Conservation (phyloP, 2,888 invertebrate species). For the Stenchaetothrips biformis region DNA sequence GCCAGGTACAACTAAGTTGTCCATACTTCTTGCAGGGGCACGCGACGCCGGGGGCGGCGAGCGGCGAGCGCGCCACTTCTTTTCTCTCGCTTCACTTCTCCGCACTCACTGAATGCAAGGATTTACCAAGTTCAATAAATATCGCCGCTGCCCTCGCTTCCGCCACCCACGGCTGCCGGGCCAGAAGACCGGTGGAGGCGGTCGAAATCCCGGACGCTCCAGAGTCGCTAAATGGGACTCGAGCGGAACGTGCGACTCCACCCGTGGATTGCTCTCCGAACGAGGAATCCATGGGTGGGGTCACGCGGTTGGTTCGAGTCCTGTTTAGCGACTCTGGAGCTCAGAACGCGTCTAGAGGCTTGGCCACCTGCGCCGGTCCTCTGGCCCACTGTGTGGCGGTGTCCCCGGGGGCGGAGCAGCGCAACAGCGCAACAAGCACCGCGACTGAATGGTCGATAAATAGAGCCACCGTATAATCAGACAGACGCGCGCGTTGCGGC, state of each 20-base stretch:
- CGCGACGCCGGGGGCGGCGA: not conserved
- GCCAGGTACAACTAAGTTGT: constrained; percentile 11
- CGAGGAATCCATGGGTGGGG: too few species aligned
- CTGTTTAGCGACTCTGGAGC: too few species aligned
- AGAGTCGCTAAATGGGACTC: too few species aligned
- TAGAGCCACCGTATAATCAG: constrained; percentile 8
- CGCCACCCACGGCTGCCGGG: too few species aligned
- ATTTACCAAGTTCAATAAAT: constrained; percentile 25
- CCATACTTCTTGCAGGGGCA: constrained; percentile 2
- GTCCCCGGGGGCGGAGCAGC: not conserved
- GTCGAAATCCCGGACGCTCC: too few species aligned
- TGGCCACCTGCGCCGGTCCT: too few species aligned
- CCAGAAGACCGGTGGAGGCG: too few species aligned
- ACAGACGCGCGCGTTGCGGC: not conserved
- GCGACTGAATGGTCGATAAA: constrained; percentile 8
- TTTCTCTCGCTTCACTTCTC: not conserved
- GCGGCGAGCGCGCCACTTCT: not conserved
- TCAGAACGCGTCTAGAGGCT: too few species aligned
- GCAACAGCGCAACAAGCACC: not conserved
- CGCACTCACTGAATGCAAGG: constrained; percentile 13
- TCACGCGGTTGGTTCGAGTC: too few species aligned
- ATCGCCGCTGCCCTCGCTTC: not conserved
- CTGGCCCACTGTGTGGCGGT: too few species aligned
- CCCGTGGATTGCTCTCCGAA: too few species aligned
- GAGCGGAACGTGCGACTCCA: too few species aligned